These are phyloP conservation scores for Battus philenor DNA, from an alignment of 1,140 invertebrate species.

Conservation along the genomic window DNA sequence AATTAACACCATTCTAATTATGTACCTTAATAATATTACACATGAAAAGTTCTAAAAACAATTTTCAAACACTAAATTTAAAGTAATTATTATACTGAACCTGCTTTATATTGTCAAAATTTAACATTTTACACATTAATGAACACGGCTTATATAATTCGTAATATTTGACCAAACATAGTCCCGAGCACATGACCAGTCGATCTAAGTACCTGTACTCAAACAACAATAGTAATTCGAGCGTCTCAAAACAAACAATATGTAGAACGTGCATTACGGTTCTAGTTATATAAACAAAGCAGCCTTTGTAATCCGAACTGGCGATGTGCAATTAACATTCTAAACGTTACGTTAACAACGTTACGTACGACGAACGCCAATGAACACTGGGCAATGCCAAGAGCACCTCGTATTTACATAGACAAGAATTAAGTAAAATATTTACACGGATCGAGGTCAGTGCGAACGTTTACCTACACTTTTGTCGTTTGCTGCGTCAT, in stretches of 20 bases:
- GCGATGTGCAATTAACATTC: slow-evolving; percentile 43
- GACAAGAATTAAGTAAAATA: slow-evolving; percentile 12
- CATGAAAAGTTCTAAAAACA: too few relatives aligned
- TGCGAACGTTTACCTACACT: not conserved
- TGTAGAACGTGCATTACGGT: slow-evolving; percentile 3
- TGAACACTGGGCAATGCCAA: slow-evolving; percentile 14
- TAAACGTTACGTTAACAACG: slow-evolving; percentile 32
- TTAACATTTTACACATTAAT: too few relatives aligned
- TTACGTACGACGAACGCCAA: slow-evolving; percentile 22
- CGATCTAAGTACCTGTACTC: slow-evolving; percentile 10
- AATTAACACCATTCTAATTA: too few relatives aligned
- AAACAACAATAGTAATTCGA: slow-evolving; percentile 18
- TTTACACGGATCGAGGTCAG: slow-evolving; percentile 10
- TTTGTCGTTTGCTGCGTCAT: slow-evolving; percentile 14
- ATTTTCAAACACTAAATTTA: too few relatives aligned
- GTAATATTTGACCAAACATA: too few relatives aligned
- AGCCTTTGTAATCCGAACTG: slow-evolving; percentile 38
- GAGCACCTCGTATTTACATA: slow-evolving; percentile 10
- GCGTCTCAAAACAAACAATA: slow-evolving; percentile 11
- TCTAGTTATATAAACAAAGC: slow-evolving; percentile 33
- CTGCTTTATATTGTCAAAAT: too few relatives aligned
- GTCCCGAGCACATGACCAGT: too few relatives aligned
- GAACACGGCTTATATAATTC: too few relatives aligned
- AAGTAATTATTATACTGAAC: too few relatives aligned
- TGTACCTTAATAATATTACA: too few relatives aligned